These are phyloP conservation scores for Sussaba pulchella DNA, from an alignment of 2,888 invertebrate genomes.

Conservation along the genomic window DNA sequence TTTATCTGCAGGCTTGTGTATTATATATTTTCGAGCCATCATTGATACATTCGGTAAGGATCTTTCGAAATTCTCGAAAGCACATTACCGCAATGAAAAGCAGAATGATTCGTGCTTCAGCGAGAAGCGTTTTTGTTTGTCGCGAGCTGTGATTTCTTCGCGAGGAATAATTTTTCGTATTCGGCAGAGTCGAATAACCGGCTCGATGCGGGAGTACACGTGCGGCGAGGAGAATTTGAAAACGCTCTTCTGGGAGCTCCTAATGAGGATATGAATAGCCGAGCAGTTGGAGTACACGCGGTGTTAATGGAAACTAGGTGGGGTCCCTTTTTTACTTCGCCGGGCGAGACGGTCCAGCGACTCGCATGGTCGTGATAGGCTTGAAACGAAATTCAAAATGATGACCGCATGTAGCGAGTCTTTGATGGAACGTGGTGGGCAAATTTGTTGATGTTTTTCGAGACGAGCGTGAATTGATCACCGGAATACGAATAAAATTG, in stretches of 20 bases:
- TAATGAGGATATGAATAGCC: conserved; percentile 68
- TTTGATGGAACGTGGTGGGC: no score
- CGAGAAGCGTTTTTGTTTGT: background rate
- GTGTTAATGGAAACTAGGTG: conserved; percentile 58
- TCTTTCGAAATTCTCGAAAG: conserved; percentile 17
- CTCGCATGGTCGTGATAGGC: background rate
- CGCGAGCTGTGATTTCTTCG: background rate
- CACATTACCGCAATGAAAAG: background rate
- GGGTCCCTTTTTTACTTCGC: conserved; percentile 49
- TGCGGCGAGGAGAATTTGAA: conserved; percentile 45
- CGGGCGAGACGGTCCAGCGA: conserved; percentile 25
- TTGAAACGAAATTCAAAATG: background rate
- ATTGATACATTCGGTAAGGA: conserved; percentile 20
- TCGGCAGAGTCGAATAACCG: conserved; percentile 14
- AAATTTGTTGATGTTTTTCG: no score
- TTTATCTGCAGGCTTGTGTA: conserved; percentile 36
- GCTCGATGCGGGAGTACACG: no score
- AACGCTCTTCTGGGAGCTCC: conserved; percentile 24
- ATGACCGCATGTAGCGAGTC: conserved; percentile 18
- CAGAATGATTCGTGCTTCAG: background rate
- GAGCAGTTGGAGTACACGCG: conserved; percentile 54
- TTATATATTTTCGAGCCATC: conserved; percentile 22
- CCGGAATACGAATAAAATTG: no score
- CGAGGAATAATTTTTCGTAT: background rate
- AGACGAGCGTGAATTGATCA: no score